phyloP scores from a whole-genome alignment of 2,888 invertebrate species.

The Andrena fulva region DNA sequence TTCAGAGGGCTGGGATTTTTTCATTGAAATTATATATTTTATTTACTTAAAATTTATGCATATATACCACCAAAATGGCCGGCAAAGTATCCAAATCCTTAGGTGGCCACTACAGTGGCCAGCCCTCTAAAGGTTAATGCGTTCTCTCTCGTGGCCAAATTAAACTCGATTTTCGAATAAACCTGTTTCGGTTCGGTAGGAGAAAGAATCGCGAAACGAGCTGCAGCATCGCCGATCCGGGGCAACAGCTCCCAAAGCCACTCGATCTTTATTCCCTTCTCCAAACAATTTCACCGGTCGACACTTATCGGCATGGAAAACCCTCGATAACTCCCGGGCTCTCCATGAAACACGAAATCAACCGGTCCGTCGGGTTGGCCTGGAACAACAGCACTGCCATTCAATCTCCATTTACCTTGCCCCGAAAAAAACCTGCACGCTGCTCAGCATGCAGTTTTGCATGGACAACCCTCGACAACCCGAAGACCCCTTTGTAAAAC shows the following conservation, averaged over 20 bases:
- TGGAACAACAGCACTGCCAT: slow-evolving; percentile 8
- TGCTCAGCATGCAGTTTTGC: background rate
- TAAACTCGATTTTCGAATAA: background rate
- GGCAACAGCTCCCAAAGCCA: background rate
- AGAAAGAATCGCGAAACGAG: background rate
- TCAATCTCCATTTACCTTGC: slow-evolving; percentile 21
- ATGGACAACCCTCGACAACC: slow-evolving; percentile 23
- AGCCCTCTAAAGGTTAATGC: no score
- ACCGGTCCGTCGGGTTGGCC: background rate
- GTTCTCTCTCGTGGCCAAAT: no score
- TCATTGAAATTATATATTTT: no score
- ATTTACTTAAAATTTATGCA: no score
- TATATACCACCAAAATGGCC: no score
- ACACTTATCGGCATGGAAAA: slow-evolving; percentile 13
- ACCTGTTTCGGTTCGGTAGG: background rate
- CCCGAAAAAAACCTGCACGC: background rate
- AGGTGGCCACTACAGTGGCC: no score
- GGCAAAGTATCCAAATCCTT: no score
- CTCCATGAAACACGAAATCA: slow-evolving; percentile 5
- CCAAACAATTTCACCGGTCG: slow-evolving; percentile 9
- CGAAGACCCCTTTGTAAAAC: slow-evolving; percentile 14
- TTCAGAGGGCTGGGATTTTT: no score
- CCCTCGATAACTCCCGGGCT: background rate
- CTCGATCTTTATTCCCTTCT: background rate
- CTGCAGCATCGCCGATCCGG: background rate